Conservation (phyloP, 2,888 invertebrate genomes). For the Hydrotaea diabolus region DNA sequence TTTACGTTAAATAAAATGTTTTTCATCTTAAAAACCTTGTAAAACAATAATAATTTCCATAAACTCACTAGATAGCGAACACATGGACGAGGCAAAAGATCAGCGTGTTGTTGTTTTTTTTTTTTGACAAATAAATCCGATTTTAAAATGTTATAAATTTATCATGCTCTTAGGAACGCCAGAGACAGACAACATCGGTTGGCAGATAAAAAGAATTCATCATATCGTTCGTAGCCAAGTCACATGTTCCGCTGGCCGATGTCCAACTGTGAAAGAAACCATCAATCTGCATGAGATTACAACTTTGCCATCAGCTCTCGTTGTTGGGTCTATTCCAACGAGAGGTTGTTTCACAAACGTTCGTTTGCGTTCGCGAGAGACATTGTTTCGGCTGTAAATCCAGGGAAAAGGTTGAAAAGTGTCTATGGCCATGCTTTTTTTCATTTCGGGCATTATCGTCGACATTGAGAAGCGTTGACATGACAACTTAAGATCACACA, state of each 20-base stretch:
- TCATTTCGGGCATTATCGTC: neutral
- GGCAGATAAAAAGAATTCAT: slow-evolving; percentile 57
- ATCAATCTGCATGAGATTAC: slow-evolving; percentile 67
- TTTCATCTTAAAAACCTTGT: slow-evolving; percentile 50
- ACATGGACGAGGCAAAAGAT: slow-evolving; percentile 27
- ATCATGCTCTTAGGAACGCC: slow-evolving; percentile 52
- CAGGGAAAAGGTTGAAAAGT: neutral
- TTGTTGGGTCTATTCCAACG: neutral
- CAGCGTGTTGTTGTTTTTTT: slow-evolving; percentile 41
- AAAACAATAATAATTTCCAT: slow-evolving; percentile 59
- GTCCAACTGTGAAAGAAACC: slow-evolving; percentile 64
- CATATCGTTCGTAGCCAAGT: slow-evolving; percentile 57
- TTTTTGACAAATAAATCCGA: slow-evolving; percentile 64
- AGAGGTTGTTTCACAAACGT: neutral
- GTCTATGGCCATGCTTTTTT: neutral
- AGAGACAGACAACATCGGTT: slow-evolving; percentile 30
- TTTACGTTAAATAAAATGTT: slow-evolving; percentile 59
- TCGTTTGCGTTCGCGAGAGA: neutral
- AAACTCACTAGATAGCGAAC: slow-evolving; percentile 52
- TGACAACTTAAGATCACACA: slow-evolving; percentile 77
- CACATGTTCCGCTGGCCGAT: slow-evolving; percentile 60
- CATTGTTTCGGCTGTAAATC: slow-evolving; percentile 9
- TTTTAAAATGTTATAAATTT: slow-evolving; percentile 65
- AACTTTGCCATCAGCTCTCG: slow-evolving; percentile 41
- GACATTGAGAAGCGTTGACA: slow-evolving; percentile 77